Percentiles rank a stretch among this genome's conserved stretches.
Conservation (phyloP, 2,888 invertebrate species). For the Epinotia demarniana region DNA sequence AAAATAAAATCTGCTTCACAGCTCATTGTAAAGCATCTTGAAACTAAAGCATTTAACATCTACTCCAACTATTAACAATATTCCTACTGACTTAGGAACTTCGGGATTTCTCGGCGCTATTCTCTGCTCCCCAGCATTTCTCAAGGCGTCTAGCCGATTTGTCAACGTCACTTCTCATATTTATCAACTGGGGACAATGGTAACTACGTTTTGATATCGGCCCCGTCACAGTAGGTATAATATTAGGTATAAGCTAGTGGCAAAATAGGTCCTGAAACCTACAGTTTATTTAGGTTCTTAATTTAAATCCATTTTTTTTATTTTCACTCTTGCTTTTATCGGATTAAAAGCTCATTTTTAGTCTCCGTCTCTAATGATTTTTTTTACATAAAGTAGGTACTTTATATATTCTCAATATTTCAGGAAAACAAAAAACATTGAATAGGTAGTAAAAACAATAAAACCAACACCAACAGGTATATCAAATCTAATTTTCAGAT, state of each 20-base stretch:
- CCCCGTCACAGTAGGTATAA: conserved; percentile 47
- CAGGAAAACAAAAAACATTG: too few relatives aligned
- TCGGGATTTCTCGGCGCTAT: conserved; percentile 38
- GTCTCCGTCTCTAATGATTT: too few relatives aligned
- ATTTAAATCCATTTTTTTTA: background rate
- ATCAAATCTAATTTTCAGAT: too few relatives aligned
- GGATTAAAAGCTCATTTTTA: too few relatives aligned
- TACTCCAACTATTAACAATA: conserved; percentile 33
- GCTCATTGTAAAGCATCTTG: background rate
- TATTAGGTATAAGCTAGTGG: background rate
- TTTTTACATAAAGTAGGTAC: too few relatives aligned
- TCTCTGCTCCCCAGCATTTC: conserved; percentile 53
- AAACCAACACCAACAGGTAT: too few relatives aligned
- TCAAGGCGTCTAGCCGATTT: conserved; percentile 65
- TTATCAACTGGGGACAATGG: conserved; percentile 80
- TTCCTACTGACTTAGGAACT: conserved; percentile 27
- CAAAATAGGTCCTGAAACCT: background rate
- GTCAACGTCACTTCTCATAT: conserved; percentile 81
- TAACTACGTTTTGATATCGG: conserved; percentile 82
- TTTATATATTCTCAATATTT: too few relatives aligned
- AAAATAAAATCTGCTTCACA: background rate
- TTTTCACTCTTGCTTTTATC: too few relatives aligned
- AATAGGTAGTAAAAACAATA: too few relatives aligned
- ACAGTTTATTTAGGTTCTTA: background rate
- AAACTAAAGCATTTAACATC: conserved; percentile 25